These are phyloP conservation scores for Alloscopus bannaensis DNA, from an alignment of 2,888 invertebrate genomes.

Conservation along the genomic window DNA sequence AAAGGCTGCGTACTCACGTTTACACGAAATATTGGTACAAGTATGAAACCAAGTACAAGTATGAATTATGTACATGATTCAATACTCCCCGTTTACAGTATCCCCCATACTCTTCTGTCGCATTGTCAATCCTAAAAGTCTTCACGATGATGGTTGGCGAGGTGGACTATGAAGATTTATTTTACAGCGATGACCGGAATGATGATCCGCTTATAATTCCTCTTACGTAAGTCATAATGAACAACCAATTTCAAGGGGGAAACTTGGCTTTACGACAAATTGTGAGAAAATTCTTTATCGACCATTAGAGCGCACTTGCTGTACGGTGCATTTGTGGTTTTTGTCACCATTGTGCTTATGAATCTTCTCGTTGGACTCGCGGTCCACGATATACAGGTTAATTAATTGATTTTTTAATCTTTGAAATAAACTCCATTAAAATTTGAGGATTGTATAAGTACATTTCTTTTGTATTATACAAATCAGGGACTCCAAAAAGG, in stretches of 20 bases:
- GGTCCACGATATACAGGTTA: conserved; percentile 67
- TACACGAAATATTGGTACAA: background rate
- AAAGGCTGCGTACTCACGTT: too few species aligned
- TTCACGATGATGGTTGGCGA: conserved; percentile 71
- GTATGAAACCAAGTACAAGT: background rate
- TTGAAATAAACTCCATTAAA: too few species aligned
- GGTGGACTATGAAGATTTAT: conserved; percentile 71
- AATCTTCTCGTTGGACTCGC: conserved; percentile 71
- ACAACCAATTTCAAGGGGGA: too few species aligned
- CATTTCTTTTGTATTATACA: background rate
- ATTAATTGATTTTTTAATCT: too few species aligned
- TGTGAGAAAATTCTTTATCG: background rate
- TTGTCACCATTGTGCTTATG: conserved; percentile 71
- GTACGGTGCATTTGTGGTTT: conserved; percentile 68
- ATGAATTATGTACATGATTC: background rate
- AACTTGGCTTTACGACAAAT: too few species aligned
- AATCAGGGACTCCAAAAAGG: conserved; percentile 78
- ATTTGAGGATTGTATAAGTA: too few species aligned
- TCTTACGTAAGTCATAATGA: conserved; percentile 59
- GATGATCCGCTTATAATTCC: conserved; percentile 61
- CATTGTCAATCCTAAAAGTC: conserved; percentile 70
- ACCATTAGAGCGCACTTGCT: conserved; percentile 65
- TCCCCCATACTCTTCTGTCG: conserved; percentile 67
- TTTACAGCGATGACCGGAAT: conserved; percentile 54
- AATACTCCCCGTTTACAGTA: conserved; percentile 52